Evolutionary conservation across 2,888 invertebrate species (phyloP), one percentile per base, ranked within the genome.

Genomic region (Cenopis cana): DNA sequence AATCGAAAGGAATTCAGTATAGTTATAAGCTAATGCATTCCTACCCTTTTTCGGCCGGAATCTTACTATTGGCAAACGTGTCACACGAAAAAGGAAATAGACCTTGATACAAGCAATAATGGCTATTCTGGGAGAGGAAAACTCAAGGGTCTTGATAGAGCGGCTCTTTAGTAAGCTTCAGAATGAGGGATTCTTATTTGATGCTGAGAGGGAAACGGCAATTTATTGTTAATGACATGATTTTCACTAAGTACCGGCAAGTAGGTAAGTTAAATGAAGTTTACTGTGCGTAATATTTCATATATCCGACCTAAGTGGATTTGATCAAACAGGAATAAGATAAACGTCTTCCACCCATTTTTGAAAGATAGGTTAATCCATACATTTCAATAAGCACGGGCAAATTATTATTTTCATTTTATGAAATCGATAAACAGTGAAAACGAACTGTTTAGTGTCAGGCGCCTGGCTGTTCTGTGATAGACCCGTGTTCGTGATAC

Each of bases 51-150:
- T n/a, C 1, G 14, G 1, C 5, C 10, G 38, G n/a, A 38, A 52
- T 20, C 62, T 20, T 24, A 54, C 24, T 52, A 54, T 64, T 54
- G 38, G 41, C 14, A 68, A 54, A 29, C 14, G n/a, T 6, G 41
- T 54, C 60, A 52, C 60, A 60, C 41, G 68, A 50, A 54, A 54
- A 61, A 49, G 38, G 29, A 46, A 55, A 55, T 52, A 52, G 38
- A 41, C 33, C 17, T 20, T 59, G 18, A 50, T 59, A 60, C 38
- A 52, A 57, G 50, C 57, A 67, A 59, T 59, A 57, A 52, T 36
- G 52, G 68, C 52, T 68, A 68, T 68, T 68, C 54, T 61, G 18
- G 41, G 41, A 68, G 33, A 52, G 59, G 54, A 61, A 61, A 68
- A 54, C 38, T 49, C 24, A 29, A 60, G 52, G 59, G 33, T 60